Evolutionary conservation across 2,797 vertebrate genomes (phyloP).

Genomic region (Dromococcyx pavoninus): DNA sequence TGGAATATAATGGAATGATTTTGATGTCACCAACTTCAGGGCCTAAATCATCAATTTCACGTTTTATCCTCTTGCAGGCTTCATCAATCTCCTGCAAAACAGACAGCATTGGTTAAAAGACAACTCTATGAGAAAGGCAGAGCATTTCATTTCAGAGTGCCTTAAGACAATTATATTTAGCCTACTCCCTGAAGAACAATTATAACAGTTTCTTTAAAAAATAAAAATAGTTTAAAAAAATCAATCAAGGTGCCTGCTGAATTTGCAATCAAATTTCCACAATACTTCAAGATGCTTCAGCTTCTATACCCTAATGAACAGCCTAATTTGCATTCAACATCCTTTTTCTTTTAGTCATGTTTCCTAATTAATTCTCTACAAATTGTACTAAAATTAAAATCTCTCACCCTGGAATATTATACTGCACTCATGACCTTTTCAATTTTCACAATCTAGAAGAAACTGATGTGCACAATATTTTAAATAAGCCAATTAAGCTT

Average conservation of each 20-base stretch:
- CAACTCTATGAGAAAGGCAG: background rate
- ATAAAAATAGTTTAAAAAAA: background rate
- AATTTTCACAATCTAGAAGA: conserved; percentile 76
- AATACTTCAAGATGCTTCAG: conserved; percentile 40
- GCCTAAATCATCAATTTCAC: conserved; percentile 96
- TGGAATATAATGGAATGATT: conserved; percentile 99
- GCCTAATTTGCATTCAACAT: conserved; percentile 65
- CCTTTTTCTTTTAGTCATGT: conserved; percentile 58
- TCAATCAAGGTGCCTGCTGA: background rate
- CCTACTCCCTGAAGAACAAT: background rate
- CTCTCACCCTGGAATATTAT: conserved; percentile 77
- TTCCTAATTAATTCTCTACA: conserved; percentile 79
- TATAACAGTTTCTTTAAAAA: conserved; percentile 2
- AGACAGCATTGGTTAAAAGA: conserved; percentile 1
- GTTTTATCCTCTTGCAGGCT: conserved; percentile 98
- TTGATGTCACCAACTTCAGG: conserved; percentile 99
- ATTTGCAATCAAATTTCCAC: conserved; percentile 40
- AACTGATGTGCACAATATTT: conserved; percentile 76
- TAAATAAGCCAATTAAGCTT: conserved; percentile 77
- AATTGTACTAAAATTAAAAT: conserved; percentile 77
- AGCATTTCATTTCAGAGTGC: background rate
- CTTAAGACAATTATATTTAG: background rate
- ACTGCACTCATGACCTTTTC: conserved; percentile 76
- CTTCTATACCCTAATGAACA: conserved; percentile 56
- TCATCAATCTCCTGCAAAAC: conserved; percentile 94